phyloP scores from a whole-genome alignment of 2,888 invertebrate genomes.

The Hyposoter dolosus region DNA sequence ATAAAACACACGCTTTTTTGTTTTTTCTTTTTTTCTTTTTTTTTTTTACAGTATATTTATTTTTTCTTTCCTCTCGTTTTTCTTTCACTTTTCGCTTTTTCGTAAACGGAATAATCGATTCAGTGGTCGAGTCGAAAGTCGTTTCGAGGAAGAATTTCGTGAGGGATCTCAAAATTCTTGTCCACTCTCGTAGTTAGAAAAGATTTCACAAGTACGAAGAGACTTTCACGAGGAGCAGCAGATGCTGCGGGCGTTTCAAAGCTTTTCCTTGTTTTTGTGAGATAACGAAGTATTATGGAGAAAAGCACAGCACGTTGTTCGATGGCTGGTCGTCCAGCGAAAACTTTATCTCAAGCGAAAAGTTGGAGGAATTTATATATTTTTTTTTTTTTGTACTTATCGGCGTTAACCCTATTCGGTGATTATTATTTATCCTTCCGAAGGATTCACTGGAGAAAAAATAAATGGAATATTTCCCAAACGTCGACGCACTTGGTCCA shows the following conservation, averaged over 20 bases:
- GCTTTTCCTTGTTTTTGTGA: not conserved
- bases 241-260: conserved; percentile 37
- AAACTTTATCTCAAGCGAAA: conserved; percentile 43
- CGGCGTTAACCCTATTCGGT: not conserved
- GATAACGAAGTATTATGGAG: conserved; percentile 8
- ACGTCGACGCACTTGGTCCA: not conserved
- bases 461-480: not conserved
- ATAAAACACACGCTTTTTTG: too few species aligned
- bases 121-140: conserved; percentile 8
- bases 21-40: too few species aligned
- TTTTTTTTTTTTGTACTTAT: conserved; percentile 24
- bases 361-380: conserved; percentile 40
- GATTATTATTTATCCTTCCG: not conserved
- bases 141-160: conserved; percentile 30
- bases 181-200: conserved; percentile 7
- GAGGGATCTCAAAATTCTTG: conserved; percentile 27
- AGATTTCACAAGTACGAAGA: conserved; percentile 12
- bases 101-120: conserved; percentile 6
- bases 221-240: not conserved
- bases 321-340: conserved; percentile 9
- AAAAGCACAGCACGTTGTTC: conserved; percentile 1
- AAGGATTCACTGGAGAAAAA: not conserved
- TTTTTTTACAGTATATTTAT: not conserved
- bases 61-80: not conserved
- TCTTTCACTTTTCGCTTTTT: not conserved